phyloP scores from a whole-genome alignment of 2,797 vertebrate species.

The Gambelia wislizenii region DNA sequence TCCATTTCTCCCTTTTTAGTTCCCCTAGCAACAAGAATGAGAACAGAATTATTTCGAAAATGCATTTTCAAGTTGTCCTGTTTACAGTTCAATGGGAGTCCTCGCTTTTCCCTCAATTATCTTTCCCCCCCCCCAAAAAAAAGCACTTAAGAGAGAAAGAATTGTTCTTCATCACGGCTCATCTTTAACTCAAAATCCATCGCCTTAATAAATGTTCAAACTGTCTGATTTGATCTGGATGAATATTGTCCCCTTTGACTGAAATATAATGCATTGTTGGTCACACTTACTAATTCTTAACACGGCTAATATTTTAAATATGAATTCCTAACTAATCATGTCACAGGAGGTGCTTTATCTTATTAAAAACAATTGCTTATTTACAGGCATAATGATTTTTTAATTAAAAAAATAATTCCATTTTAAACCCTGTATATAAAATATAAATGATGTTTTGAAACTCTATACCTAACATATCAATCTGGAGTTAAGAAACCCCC shows the following conservation, averaged over 20 bases:
- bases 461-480: not conserved
- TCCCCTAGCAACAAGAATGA: constrained; percentile 14
- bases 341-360: not conserved
- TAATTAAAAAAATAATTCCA: constrained; percentile 1
- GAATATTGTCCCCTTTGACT: not conserved
- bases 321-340: not conserved
- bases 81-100: not conserved
- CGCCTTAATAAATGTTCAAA: not conserved
- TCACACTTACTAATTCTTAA: not conserved
- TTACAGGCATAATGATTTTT: constrained; percentile 22
- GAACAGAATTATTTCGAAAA: not conserved
- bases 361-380: constrained; percentile 26
- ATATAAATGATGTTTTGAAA: constrained; percentile 23
- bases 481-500: not conserved
- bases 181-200: not conserved
- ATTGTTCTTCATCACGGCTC: not conserved
- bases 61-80: not conserved
- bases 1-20: not conserved
- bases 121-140: too few species aligned
- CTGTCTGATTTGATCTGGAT: constrained; percentile 23
- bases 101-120: not conserved
- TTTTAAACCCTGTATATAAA: constrained; percentile 1
- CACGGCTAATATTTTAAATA: constrained; percentile 13
- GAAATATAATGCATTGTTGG: constrained; percentile 6
- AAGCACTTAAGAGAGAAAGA: not conserved